These are phyloP conservation scores for Neria commutata DNA, from an alignment of 2,888 invertebrate genomes.

Conservation along the genomic window DNA sequence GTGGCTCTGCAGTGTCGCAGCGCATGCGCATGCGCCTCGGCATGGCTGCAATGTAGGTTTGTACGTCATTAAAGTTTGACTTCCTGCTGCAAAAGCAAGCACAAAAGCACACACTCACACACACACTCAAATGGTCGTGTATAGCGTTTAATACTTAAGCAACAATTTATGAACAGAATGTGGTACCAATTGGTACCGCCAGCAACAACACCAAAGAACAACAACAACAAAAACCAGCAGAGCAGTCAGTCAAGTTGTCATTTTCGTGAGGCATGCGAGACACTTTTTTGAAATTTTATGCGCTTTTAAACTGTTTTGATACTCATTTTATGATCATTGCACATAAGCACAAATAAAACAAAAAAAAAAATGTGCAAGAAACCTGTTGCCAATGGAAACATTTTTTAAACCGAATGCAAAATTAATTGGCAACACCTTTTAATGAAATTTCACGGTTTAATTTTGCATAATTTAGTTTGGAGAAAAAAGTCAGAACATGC, in stretches of 20 bases:
- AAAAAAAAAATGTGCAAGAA: too few relatives aligned
- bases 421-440: neutral
- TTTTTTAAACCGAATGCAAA: neutral
- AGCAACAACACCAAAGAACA: constrained; percentile 1
- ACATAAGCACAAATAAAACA: too few relatives aligned
- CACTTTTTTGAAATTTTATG: too few relatives aligned
- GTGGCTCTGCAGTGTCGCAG: too few relatives aligned
- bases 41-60: constrained; percentile 18
- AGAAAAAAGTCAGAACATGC: too few relatives aligned
- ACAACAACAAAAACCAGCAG: constrained; percentile 8
- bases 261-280: constrained; percentile 6
- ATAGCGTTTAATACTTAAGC: neutral
- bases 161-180: neutral
- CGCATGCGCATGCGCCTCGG: too few relatives aligned
- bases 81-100: constrained; percentile 15
- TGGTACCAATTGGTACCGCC: constrained; percentile 4
- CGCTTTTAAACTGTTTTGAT: too few relatives aligned
- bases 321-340: too few relatives aligned
- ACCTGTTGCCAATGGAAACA: too few relatives aligned
- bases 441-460: neutral
- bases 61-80: constrained; percentile 3
- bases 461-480: too few relatives aligned
- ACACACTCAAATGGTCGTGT: neutral
- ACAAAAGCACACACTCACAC: constrained; percentile 1
- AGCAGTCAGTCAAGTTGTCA: constrained; percentile 14